Evolutionary conservation across 1,140 invertebrate species (phyloP).

Genomic region (Stenopsyche tienmushanensis): DNA sequence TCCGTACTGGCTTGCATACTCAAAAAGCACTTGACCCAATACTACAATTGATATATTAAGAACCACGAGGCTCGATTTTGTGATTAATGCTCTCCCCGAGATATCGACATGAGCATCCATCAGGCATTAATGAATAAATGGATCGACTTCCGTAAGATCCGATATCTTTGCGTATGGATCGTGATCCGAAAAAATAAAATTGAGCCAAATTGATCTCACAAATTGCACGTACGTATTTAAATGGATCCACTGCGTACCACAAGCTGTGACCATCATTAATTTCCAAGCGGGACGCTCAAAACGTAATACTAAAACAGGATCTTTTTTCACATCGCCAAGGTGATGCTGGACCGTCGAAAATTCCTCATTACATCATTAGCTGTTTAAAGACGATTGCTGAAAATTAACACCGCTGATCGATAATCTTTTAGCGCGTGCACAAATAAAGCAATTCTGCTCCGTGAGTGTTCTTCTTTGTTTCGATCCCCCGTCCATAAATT

Average conservation of each 20-base stretch:
- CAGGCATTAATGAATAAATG: background rate
- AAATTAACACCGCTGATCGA: too few relatives aligned
- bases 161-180: background rate
- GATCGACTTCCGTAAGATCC: background rate
- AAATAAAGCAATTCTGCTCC: too few relatives aligned
- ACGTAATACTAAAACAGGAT: background rate
- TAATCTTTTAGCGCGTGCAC: too few relatives aligned
- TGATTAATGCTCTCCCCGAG: background rate
- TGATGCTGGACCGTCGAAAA: background rate
- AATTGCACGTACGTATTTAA: background rate
- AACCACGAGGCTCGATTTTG: background rate
- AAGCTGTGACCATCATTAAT: background rate
- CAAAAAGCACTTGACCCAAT: background rate
- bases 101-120: background rate
- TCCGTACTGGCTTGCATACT: too few relatives aligned
- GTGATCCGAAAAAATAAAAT: background rate
- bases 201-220: background rate
- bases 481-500: too few relatives aligned
- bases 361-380: too few relatives aligned
- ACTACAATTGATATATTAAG: background rate
- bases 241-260: background rate
- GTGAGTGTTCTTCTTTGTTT: too few relatives aligned
- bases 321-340: background rate
- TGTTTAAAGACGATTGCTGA: too few relatives aligned
- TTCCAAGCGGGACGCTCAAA: background rate